Base-by-base conservation (phyloP, 2,113 vertebrate species). In the Conger conger region DNA sequence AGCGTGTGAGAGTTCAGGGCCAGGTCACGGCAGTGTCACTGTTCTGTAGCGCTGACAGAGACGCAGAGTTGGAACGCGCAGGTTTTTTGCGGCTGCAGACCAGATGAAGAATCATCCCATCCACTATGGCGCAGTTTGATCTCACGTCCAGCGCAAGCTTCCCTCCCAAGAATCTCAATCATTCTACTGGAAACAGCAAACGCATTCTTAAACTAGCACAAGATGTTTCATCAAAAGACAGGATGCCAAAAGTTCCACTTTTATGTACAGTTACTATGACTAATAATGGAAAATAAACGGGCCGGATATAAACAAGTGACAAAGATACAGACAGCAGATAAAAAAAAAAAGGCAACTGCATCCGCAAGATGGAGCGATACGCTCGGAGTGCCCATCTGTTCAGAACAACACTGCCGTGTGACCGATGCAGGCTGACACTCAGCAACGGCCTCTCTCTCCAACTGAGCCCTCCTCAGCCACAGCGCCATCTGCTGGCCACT, bases 401-500 rank as follows among this genome's bases (percentile, higher is more conserved):
- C 85, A 81, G 82, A 40, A 0, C 13, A 76, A 89, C 82, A 84
- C 45, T 33, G 68, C n/a, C 9, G 18, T 76, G 83, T 80, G 87
- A 86, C 63, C 30, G 68, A 87, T 27, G 77, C 50, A 42, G 54
- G 53, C 54, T 17, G 42, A 27, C 36, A 38, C 53, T 15, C 42
- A 76, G 76, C 6, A n/a, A 15, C 87, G 84, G 85, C 81, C 80
- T 84, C 77, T 23, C 57, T 54, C 23, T 40, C 33, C 79, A 23
- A 36, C 76, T 33, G 88, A 38, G 40, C 82, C 91, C 37, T 87
- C 89, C 90, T 88, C 90, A 90, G 89, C 89, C 85, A 88, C 83
- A 92, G 89, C 91, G 91, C 93, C 93, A 90, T 92, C 94, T 94
- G 87, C 92, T 94, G 84, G 63, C 38, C 84, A 81, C n/a, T 16